Evolutionary conservation across 1,140 invertebrate genomes (phyloP), one percentile per base, ranked within the genome.

Genomic region (Nephotettix cincticeps): DNA sequence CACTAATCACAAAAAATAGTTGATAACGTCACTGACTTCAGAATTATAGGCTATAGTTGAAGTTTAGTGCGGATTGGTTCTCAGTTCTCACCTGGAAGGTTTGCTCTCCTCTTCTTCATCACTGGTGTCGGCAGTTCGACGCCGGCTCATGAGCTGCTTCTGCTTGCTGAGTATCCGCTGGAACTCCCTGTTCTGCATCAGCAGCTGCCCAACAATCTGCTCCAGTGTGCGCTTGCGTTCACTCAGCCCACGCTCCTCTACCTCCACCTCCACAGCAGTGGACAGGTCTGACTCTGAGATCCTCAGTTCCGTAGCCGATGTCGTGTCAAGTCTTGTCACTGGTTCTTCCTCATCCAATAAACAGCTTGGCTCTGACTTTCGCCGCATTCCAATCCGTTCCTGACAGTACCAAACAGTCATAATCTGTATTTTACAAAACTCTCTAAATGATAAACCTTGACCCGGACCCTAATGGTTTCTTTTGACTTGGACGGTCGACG

Each of bases 131-230:
- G 83, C 80, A 72, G 83, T 79, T 78, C 84, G 81, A 69, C 87
- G 83, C 73, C 87, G 84, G 61, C 87, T 80, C 58, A 85, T 81
- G 77, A 86, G 75, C 80, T 88, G 79, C 81, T 85, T 81, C 77
- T 89, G 90, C 76, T 88, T 90, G 66, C 89, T 91, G 14, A 93
- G 80, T 23, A 93, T 84, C 69, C 90, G 88, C 73, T 94, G 91
- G 71, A 94, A 93, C 74, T 94, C 92, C 75, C 91, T 86, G 76
- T 91, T 94, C 76, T 94, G 90, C 86, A 93, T 90, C 1, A 95
- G 82, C 21, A 95, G 83, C 78, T 94, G 91, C 17, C 91, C 88
- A 25, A 95, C 92, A 30, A 95, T 93, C 77, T 91, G 87, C 75
- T 92, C 91, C 32, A 93, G 81, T 0, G 87, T 90, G 80, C 87